These are phyloP conservation scores for Melinaea marsaeus DNA, from an alignment of 2,888 invertebrate genomes.

Conservation along the genomic window DNA sequence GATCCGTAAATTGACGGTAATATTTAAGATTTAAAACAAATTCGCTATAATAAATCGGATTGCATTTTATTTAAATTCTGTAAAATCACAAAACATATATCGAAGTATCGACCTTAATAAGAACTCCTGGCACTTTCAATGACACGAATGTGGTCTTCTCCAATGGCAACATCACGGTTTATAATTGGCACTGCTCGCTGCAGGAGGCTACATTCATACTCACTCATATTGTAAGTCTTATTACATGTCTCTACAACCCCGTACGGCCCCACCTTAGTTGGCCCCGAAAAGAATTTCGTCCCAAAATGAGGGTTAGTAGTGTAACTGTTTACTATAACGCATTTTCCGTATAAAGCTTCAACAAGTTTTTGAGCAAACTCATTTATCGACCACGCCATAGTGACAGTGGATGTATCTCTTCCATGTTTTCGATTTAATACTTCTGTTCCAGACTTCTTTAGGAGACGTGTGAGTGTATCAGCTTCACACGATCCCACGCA, in stretches of 20 bases:
- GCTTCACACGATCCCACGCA: conserved; percentile 42
- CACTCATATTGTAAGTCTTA: conserved; percentile 41
- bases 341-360: conserved; percentile 46
- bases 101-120: not conserved
- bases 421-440: conserved; percentile 50
- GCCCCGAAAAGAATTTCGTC: conserved; percentile 57
- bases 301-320: conserved; percentile 56
- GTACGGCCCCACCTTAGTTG: conserved; percentile 45
- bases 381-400: conserved; percentile 54
- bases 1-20: not conserved
- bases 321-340: conserved; percentile 46
- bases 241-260: conserved; percentile 47
- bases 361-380: conserved; percentile 52
- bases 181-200: conserved; percentile 41
- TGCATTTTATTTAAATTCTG: conserved; percentile 30
- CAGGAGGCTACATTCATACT: conserved; percentile 47
- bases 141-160: conserved; percentile 48
- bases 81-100: conserved; percentile 27
- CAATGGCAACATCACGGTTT: conserved; percentile 48
- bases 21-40: conserved; percentile 6
- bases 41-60: conserved; percentile 6
- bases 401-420: conserved; percentile 45
- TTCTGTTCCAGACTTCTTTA: conserved; percentile 53
- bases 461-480: conserved; percentile 48
- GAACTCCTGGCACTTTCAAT: conserved; percentile 31